Evolutionary conservation across 2,797 vertebrate species (phyloP), one percentile per base, ranked within the genome.

Genomic region (Microhierax caerulescens): DNA sequence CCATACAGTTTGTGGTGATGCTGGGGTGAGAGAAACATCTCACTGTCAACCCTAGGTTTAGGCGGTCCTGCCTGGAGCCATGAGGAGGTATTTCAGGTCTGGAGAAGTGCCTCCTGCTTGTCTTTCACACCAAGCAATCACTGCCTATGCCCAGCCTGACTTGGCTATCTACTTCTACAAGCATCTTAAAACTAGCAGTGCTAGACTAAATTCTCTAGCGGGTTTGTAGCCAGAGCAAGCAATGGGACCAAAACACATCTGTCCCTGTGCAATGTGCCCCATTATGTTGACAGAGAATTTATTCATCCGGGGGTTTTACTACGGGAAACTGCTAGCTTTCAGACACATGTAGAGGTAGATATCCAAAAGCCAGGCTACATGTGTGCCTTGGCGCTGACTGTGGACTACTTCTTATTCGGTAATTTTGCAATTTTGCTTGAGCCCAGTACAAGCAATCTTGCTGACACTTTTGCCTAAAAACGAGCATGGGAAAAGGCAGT

Each of bases 321-420:
- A 43, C 36, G 17, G 41, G 32, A 80, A 63, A 41, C 69, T 22
- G 28, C 27, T 63, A n/a, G 56, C 10, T 80, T 80, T 63, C 32
- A 56, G 48, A 43, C 32, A 27, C 7, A 30, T 1, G 27, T n/a
- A 68, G 69, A 69, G 37, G 48, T 23, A 51, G 50, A 27, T 45
- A 63, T 10, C 28, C 22, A 50, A 56, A 74, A 47, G 30, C 43
- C 54, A 76, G 36, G 45, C 9, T 47, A 57, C 68, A 16, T 2
- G 1, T 43, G n/a, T 4, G 4, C 15, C 37, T 80, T 4, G 7
- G 12, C 0, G 0, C 6, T 65, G 41, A 77, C 61, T n/a, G 25
- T 69, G 34, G 80, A 41, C 28, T 50, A n/a, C 17, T 80, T 12
- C 14, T 68, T 34, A 30, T 45, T 86, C 63, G 75, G 39, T 51